Evolutionary conservation across 1,140 invertebrate species (phyloP).

Genomic region (Drosophila simulans): DNA sequence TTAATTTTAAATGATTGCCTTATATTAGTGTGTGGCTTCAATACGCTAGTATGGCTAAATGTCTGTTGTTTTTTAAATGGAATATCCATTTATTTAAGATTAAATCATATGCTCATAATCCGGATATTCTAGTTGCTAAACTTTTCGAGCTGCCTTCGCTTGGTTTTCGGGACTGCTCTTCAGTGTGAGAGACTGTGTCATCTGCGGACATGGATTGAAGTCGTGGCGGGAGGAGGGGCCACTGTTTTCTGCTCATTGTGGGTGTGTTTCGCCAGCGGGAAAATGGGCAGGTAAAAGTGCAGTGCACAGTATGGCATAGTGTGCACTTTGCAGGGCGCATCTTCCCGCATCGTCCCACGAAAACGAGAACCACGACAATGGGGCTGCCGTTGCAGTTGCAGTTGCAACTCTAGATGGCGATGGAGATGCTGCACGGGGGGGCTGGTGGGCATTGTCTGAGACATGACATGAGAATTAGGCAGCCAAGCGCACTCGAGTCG

Average conservation of each 20-base stretch:
- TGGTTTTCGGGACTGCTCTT: not conserved
- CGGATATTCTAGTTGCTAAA: not conserved
- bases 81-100: too few relatives aligned
- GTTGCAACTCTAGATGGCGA: slow-evolving; percentile 8
- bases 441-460: slow-evolving; percentile 63
- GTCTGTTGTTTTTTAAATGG: too few relatives aligned
- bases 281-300: slow-evolving; percentile 68
- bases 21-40: not conserved
- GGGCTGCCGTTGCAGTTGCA: slow-evolving; percentile 11
- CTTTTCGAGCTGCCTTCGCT: slow-evolving; percentile 15
- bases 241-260: slow-evolving; percentile 14
- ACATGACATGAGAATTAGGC: slow-evolving; percentile 79
- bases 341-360: slow-evolving; percentile 29
- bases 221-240: not conserved
- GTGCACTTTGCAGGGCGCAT: slow-evolving; percentile 25
- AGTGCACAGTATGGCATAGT: slow-evolving; percentile 10
- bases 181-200: slow-evolving; percentile 50
- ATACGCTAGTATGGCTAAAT: not conserved
- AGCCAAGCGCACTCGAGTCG: slow-evolving; percentile 68
- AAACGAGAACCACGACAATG: slow-evolving; percentile 23
- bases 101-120: not conserved
- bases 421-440: slow-evolving; percentile 8
- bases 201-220: slow-evolving; percentile 1
- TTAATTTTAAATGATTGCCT: slow-evolving; percentile 14
- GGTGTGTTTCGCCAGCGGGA: slow-evolving; percentile 52